phyloP scores from a whole-genome alignment of 2,113 vertebrate genomes.

The Notarius quadriscutis region DNA sequence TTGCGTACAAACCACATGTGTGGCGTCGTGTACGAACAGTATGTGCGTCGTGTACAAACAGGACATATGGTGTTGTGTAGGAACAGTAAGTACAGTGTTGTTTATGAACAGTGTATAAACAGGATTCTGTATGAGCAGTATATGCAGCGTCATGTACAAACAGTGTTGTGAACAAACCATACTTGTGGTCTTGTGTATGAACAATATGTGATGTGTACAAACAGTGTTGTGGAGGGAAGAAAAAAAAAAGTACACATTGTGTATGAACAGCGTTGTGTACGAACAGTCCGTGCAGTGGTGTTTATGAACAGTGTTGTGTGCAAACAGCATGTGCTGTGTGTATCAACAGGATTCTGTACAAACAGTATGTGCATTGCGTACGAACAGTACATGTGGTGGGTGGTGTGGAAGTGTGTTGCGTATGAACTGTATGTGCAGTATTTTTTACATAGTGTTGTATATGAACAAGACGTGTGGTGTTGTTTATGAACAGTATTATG shows the following conservation, averaged over 20 bases:
- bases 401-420: no score
- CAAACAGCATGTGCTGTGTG: background rate
- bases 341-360: no score
- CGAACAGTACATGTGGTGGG: no score
- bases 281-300: background rate
- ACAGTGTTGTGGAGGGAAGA: background rate
- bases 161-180: no score
- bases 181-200: background rate
- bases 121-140: background rate
- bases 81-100: no score
- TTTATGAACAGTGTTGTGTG: background rate
- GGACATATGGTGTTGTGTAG: no score
- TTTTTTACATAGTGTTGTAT: background rate
- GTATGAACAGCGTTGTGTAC: background rate
- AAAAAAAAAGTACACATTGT: background rate
- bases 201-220: background rate
- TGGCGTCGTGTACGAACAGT: background rate
- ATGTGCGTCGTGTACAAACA: no score
- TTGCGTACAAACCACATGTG: background rate
- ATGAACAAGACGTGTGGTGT: slow-evolving; percentile 61
- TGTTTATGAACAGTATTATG: slow-evolving; percentile 66
- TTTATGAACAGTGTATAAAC: background rate
- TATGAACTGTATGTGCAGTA: no score
- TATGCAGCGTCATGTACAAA: no score
- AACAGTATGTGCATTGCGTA: no score